Percentiles rank a stretch among this genome's conserved stretches.
These are phyloP conservation scores for Dichetophora obliterata DNA, from an alignment of 2,888 invertebrate species.

Conservation along the genomic window DNA sequence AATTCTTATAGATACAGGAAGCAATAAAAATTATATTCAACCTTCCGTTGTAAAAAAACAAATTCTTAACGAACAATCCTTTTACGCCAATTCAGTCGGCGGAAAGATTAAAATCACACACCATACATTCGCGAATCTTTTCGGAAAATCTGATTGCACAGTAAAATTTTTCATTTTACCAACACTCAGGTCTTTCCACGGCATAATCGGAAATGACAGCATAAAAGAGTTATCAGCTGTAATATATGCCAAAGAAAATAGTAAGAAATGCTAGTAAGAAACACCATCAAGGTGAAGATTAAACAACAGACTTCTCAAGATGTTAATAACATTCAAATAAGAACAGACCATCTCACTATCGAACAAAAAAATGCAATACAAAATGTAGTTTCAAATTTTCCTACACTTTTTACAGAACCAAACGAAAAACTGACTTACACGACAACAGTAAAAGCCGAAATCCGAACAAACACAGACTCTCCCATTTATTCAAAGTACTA, in stretches of 20 bases:
- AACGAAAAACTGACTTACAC: constrained; percentile 17
- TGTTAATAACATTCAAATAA: no score
- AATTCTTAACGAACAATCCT: no score
- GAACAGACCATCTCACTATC: no score
- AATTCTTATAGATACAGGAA: constrained; percentile 8
- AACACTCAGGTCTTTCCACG: neutral
- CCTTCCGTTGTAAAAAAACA: no score
- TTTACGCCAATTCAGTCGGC: neutral
- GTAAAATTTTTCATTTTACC: neutral
- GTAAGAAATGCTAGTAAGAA: constrained; percentile 1
- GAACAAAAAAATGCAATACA: no score
- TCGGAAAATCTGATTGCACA: neutral
- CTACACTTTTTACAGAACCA: no score
- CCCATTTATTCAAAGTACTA: constrained; percentile 35
- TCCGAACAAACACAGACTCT: constrained; percentile 16
- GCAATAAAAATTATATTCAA: constrained; percentile 6
- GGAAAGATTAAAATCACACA: neutral
- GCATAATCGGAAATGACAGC: neutral
- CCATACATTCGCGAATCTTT: neutral
- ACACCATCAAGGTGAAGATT: no score
- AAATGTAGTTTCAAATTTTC: no score
- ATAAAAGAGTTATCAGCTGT: neutral
- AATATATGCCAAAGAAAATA: neutral
- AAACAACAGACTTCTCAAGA: no score
- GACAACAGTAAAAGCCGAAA: constrained; percentile 27